Evolutionary conservation across 2,888 invertebrate genomes (phyloP), one percentile per base, ranked within the genome.

Genomic region (Clostera curtula): DNA sequence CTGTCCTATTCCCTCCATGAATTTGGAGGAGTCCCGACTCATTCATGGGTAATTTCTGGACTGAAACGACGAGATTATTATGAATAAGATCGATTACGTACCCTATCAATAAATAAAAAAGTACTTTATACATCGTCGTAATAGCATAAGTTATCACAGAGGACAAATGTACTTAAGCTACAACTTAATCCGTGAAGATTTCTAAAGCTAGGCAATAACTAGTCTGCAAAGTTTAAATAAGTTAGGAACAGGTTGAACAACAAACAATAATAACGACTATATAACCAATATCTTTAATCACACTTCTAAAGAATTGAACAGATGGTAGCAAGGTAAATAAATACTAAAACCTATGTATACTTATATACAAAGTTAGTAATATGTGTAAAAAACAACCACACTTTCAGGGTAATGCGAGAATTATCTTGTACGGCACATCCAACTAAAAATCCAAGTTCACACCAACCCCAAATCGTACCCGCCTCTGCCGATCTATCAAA

Each of bases 281-380:
- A 37, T 34, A 35, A 37, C 40, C 24, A 40, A 41, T 40, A 56
- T 51, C 63, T 71, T 69, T 65, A 71, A 64, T 69, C 56, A 56
- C 61, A 60, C 52, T 57, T 66, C 59, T 54, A 70, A 72, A 76
- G 27, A 40, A 33, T 52, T 34, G 49, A 55, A 56, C 49, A 58
- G 51, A 51, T 41, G 42, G 50, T 56, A 58, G 55, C 56, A 68
- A 60, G 51, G 60, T 69, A 80, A 77, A 79, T 54, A 57, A 57
- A 52, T 72, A 70, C 68, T 80, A 77, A 80, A 82, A 80, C 60
- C 67, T 80, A 82, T 82, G 82, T 82, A 82, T 80, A 82, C 82
- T 82, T 82, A 82, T 70, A 69, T 76, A 82, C 73, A 82, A 80
- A 79, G 36, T n/a, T n/a, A n/a, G n/a, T 62, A 66, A 76, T 71